phyloP scores from a whole-genome alignment of 1,140 invertebrate species.

The Elysia chlorotica region DNA sequence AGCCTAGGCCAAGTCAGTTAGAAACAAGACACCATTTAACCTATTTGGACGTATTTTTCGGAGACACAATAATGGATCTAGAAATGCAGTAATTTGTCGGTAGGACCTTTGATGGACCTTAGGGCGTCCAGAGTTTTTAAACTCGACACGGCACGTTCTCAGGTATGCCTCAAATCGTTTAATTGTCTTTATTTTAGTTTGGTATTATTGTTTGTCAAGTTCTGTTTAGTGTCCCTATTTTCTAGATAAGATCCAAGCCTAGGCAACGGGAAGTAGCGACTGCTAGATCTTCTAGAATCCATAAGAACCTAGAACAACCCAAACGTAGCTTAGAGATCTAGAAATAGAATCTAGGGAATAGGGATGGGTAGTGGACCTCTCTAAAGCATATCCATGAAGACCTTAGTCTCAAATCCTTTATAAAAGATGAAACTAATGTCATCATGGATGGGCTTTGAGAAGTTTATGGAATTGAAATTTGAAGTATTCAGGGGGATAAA shows the following conservation, averaged over 20 bases:
- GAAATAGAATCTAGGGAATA: too few species aligned
- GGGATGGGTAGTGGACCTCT: not conserved
- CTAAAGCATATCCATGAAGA: not conserved
- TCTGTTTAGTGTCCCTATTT: not conserved
- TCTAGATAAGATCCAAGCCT: not conserved
- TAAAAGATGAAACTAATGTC: too few species aligned
- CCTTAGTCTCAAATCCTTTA: not conserved
- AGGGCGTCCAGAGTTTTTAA: constrained; percentile 24
- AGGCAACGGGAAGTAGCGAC: not conserved
- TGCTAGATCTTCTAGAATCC: not conserved
- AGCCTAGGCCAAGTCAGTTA: not conserved
- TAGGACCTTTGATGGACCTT: constrained; percentile 22
- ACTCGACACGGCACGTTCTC: constrained; percentile 21
- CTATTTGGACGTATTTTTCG: constrained; percentile 13
- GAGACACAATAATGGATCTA: constrained; percentile 15
- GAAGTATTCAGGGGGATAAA: too few species aligned
- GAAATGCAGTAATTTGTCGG: constrained; percentile 6
- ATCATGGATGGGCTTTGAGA: not conserved
- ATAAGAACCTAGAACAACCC: not conserved
- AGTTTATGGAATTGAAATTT: too few species aligned
- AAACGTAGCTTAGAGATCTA: too few species aligned
- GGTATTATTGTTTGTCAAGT: not conserved
- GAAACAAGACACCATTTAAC: not conserved
- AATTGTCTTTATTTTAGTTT: not conserved
- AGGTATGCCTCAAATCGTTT: constrained; percentile 3